Base-by-base conservation (phyloP, 1,140 invertebrate species). In the Panagrolaimus sp. region DNA sequence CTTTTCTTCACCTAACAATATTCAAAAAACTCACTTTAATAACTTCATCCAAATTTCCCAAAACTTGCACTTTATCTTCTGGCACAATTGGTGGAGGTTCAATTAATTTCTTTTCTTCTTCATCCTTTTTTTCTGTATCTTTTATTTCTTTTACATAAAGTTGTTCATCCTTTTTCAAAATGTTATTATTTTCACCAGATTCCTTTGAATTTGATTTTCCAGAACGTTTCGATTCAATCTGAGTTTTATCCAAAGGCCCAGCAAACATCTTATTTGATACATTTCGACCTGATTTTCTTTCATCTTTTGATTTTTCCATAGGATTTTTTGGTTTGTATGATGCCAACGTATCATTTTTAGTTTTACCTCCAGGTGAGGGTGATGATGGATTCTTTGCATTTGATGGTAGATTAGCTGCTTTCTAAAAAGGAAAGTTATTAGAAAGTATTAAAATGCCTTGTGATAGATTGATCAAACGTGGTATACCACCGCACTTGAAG, bases 81-180 rank as follows among this genome's bases (percentile, higher is more conserved):
- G 51, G 51, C 4, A 57, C 51, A 27, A 57, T 57, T 20, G 51
- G 51, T 13, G 51, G 51, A 57, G 51, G 51, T 27, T 57, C 51
- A 20, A 7, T 38, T 38, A 38, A 38, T 38, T 57, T 57, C 27
- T 57, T 57, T 27, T 57, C 51, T 27, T 57, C 51, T 27, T 57
- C 51, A 11, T 57, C 51, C 51, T 57, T 57, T 27, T 57, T 57
- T 25, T 57, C 51, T 20, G 13, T 16, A 11, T 57, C 51, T 27
- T 57, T 57, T 57, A 11, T 57, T 11, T 57, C 51, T 27, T 57
- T 57, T 20, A 11, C 27, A 20, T 13, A 9, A 20, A 11, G 14
- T 16, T 57, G 20, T 14, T 27, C 51, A 20, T 57, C 51, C 7
- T 38, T 38, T 38, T 38, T 38, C n/a, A n/a, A n/a, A n/a, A 38